phyloP scores from a whole-genome alignment of 2,797 vertebrate species.

The Rhynchonycteris naso region DNA sequence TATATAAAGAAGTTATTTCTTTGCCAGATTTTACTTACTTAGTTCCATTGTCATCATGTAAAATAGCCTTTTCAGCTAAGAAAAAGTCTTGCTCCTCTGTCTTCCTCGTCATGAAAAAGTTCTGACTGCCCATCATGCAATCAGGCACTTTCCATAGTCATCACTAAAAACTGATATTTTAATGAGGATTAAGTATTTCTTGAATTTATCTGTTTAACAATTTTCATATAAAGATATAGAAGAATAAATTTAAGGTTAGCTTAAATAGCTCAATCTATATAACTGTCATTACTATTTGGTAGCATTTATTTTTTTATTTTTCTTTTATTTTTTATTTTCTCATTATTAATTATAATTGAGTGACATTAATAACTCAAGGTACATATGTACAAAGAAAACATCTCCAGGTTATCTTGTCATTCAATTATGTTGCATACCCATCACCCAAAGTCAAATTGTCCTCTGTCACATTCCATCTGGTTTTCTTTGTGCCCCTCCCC shows the following conservation, averaged over 20 bases:
- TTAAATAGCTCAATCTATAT: not conserved
- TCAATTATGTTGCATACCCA: too few species aligned
- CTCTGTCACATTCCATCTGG: too few species aligned
- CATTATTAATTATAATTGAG: too few species aligned
- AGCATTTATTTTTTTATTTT: too few species aligned
- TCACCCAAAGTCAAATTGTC: too few species aligned
- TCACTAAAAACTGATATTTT: slow-evolving; percentile 1
- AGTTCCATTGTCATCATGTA: not conserved
- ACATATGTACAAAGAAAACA: too few species aligned
- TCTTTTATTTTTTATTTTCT: too few species aligned
- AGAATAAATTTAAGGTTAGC: slow-evolving; percentile 21
- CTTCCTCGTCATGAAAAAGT: slow-evolving; percentile 19
- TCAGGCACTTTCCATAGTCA: not conserved
- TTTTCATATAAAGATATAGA: not conserved
- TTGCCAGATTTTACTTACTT: slow-evolving; percentile 11
- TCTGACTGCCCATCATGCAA: not conserved
- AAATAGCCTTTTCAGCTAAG: not conserved
- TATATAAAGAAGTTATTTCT: not conserved
- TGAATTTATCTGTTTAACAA: not conserved
- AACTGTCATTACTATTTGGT: not conserved
- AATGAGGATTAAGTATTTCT: not conserved
- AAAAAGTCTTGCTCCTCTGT: not conserved
- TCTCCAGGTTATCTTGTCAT: too few species aligned
- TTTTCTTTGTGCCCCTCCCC: too few species aligned
- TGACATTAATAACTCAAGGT: too few species aligned